phyloP scores from a whole-genome alignment of 2,888 invertebrate species.

The Noctua janthina region DNA sequence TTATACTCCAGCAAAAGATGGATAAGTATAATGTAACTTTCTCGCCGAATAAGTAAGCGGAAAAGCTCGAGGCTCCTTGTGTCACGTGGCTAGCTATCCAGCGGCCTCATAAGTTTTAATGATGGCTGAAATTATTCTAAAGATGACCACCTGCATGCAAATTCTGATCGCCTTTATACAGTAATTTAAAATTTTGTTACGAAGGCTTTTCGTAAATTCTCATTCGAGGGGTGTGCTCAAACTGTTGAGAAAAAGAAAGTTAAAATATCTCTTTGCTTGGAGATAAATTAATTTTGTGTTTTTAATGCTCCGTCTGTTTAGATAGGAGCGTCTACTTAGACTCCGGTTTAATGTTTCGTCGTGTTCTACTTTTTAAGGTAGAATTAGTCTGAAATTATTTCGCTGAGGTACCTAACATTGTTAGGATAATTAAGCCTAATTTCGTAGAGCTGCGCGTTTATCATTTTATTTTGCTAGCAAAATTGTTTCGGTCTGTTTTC shows the following conservation, averaged over 20 bases:
- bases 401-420: constrained; percentile 13
- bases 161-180: constrained; percentile 69
- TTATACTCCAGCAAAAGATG: constrained; percentile 37
- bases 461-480: not conserved
- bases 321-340: constrained; percentile 53
- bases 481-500: not conserved
- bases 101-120: constrained; percentile 77
- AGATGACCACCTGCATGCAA: constrained; percentile 77
- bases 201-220: constrained; percentile 70
- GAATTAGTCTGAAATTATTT: constrained; percentile 32
- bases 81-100: constrained; percentile 49
- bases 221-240: constrained; percentile 70
- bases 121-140: constrained; percentile 73
- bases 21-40: constrained; percentile 43
- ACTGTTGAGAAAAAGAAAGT: constrained; percentile 70
- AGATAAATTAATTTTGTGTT: constrained; percentile 78
- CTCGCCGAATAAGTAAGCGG: constrained; percentile 20
- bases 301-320: constrained; percentile 61
- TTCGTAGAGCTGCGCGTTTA: not conserved
- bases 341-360: constrained; percentile 48
- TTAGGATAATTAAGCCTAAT: constrained; percentile 16
- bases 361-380: constrained; percentile 37
- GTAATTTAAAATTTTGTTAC: constrained; percentile 69
- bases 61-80: constrained; percentile 31
- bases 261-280: constrained; percentile 75